Evolutionary conservation across 2,888 invertebrate species (phyloP), one percentile per base, ranked within the genome.

Genomic region (Athripsodes cinereus): DNA sequence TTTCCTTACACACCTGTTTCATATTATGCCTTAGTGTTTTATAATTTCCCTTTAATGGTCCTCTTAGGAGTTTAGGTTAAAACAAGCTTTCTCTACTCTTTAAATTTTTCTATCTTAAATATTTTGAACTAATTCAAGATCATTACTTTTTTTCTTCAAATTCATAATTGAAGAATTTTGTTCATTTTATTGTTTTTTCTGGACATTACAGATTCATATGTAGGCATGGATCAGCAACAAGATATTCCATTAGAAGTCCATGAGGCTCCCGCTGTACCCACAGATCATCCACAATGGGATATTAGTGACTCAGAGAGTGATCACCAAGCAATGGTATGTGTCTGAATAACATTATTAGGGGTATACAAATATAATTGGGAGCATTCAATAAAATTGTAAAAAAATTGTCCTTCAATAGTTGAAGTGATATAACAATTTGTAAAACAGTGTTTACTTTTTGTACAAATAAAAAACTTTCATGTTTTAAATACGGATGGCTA

Each of bases 171-270:
- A 34, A 34, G 34, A 34, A 34, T 34, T 34, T 34, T 34, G 8
- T 34, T 34, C 8, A 34, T 10, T 34, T 34, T 13, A 8, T 10
- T 34, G 34, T 34, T n/a, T n/a, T n/a, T n/a, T n/a, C n/a, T n/a
- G n/a, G n/a, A n/a, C n/a, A 2, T 47, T 50, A 5, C 65, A 75
- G 99, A 99, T 77, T 97, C 97, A 3, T 99, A 98, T 75, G 79
- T 97, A 66, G 97, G 97, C 64, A 93, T 95, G 81, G 97, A 99
- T 76, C 94, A 95, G 74, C 87, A 89, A 67, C 89, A 92, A 69
- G 95, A 95, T 73, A 88, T 98, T 69, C 96, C 96, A 88, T 76
- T 98, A 74, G 96, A 98, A 73, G 98, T 99, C 62, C 92, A 96
- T 75, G 94, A 96, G 75, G 96, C 96, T 22, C 91, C 93, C 64